Evolutionary conservation across 2,888 invertebrate genomes (phyloP), one percentile per base, ranked within the genome.

Genomic region (Ecdyonurus torrentis): DNA sequence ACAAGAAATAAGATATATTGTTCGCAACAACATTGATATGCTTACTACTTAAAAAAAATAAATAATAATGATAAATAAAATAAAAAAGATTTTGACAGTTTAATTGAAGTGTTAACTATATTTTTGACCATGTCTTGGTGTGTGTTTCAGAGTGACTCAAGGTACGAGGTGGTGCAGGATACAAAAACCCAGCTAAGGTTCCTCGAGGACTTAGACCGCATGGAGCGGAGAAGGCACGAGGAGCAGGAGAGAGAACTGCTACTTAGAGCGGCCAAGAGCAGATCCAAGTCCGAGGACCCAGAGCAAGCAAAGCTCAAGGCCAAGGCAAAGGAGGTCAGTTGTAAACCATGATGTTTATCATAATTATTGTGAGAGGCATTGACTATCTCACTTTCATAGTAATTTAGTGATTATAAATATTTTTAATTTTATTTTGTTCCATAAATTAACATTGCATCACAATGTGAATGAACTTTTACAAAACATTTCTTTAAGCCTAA

Each of bases 231-330:
- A 74, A 80, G 92, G 64, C 91, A 96, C 67, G 96, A 97, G 73
- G 98, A 97, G 74, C 85, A 91, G 63, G 98, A 99, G 73, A 82
- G 97, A 65, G 98, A 98, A 75, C 86, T 95, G 79, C 78, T 98
- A 61, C 75, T 98, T 69, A 80, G 93, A 67, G 94, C 95, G 23
- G 97, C 96, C 61, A 97, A 96, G 76, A 95, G 94, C 69, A 83
- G 97, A 67, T 92, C 96, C 62, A 96, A 96, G 79, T 87, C 91
- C 63, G 97, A 97, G 77, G 97, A 98, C 78, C 96, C 97, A 0
- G 97, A 98, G 73, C 96, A 98, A 74, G 90, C 94, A 1, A 97
- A 97, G 74, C 80, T 98, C 67, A 97, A 96, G 77, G 95, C 96
- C 66, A 95, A 95, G 77, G 93, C 92, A 66, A 86, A 84, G 77